Percentiles rank a stretch among this genome's conserved stretches.
Evolutionary conservation across 2,888 invertebrate genomes (phyloP).

Genomic region (Amiota minor): DNA sequence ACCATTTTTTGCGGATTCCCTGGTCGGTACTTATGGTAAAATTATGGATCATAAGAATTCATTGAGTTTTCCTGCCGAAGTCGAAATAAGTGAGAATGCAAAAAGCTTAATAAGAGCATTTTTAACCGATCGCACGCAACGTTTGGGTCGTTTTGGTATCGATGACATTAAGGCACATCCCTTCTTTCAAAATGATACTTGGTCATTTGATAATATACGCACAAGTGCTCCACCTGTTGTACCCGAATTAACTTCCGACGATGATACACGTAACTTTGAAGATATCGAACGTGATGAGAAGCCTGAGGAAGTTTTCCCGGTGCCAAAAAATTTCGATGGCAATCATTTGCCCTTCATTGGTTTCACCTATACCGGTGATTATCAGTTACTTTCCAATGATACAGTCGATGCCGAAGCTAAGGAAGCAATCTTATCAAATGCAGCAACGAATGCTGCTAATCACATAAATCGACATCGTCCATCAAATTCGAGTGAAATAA

Average conservation of each 20-base stretch:
- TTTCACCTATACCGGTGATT: slow-evolving; percentile 96
- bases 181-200: slow-evolving; percentile 97
- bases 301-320: slow-evolving; percentile 94
- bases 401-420: slow-evolving; percentile 80
- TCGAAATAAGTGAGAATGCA: slow-evolving; percentile 91
- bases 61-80: slow-evolving; percentile 94
- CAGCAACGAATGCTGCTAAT: slow-evolving; percentile 51
- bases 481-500: slow-evolving; percentile 77
- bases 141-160: slow-evolving; percentile 93
- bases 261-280: slow-evolving; percentile 99
- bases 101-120: slow-evolving; percentile 94
- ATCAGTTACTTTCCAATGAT: slow-evolving; percentile 81
- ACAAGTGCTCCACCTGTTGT: slow-evolving; percentile 97
- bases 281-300: slow-evolving; percentile 96
- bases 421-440: slow-evolving; percentile 38
- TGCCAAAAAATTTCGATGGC: slow-evolving; percentile 97
- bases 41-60: slow-evolving; percentile 99
- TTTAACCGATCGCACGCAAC: slow-evolving; percentile 90
- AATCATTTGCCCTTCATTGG: slow-evolving; percentile 99
- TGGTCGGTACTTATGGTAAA: slow-evolving; percentile 98
- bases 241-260: slow-evolving; percentile 95
- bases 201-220: slow-evolving; percentile 97
- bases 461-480: slow-evolving; percentile 73
- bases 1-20: slow-evolving; percentile 98
- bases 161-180: slow-evolving; percentile 95